Conservation (phyloP, 53 echinoderm and acorn worm genomes). For the Paelopatides confundens region DNA sequence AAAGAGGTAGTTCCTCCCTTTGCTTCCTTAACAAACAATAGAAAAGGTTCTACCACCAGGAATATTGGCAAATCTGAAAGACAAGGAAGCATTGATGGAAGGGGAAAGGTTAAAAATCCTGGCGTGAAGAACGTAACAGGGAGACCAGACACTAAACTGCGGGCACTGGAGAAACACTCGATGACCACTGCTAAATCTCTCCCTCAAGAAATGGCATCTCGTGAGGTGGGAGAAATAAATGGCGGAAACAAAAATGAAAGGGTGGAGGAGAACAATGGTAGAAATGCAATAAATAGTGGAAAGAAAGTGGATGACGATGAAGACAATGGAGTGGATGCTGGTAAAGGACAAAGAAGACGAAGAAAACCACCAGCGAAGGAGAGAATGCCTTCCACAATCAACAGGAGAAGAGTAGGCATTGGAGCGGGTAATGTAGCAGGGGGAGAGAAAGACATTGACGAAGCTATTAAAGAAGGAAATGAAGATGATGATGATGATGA, state of each 20-base stretch:
- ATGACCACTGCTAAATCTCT: slow-evolving; percentile 76
- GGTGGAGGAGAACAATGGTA: not conserved
- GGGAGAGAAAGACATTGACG: not conserved
- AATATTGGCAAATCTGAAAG: not conserved
- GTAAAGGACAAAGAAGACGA: not conserved
- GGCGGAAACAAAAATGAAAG: not conserved
- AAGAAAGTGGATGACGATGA: not conserved
- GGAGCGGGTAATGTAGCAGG: not conserved
- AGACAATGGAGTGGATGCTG: not conserved
- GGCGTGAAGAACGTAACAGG: slow-evolving; percentile 87
- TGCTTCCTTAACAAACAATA: not conserved
- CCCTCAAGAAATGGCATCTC: slow-evolving; percentile 55
- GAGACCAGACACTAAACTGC: slow-evolving; percentile 80
- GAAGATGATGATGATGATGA: too few species aligned
- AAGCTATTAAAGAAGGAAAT: not conserved
- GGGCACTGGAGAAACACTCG: slow-evolving; percentile 76
- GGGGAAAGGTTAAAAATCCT: slow-evolving; percentile 65
- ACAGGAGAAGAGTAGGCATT: slow-evolving; percentile 5
- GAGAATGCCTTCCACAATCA: not conserved
- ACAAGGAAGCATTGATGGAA: slow-evolving; percentile 26
- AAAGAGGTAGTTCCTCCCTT: not conserved
- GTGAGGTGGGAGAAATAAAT: slow-evolving; percentile 41
- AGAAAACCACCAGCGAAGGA: slow-evolving; percentile 1
- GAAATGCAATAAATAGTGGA: not conserved
- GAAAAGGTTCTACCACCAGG: not conserved